Evolutionary conservation across 2,888 invertebrate genomes (phyloP), one percentile per base, ranked within the genome.

Genomic region (Electrophaes corylata): DNA sequence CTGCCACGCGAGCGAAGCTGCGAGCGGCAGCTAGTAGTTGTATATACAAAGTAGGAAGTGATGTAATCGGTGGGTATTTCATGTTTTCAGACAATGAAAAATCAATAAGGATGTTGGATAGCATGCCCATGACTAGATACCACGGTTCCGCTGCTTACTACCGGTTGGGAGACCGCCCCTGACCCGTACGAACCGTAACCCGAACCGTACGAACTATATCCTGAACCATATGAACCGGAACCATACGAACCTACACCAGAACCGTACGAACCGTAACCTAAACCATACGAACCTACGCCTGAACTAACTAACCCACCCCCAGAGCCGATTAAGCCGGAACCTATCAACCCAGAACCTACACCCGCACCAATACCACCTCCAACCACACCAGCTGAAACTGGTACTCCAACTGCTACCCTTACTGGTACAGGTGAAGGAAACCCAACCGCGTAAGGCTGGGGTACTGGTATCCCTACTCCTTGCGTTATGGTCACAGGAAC

Each of bases 401-500:
- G 66, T 6, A 83, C 79, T 0, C 79, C 69, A 55, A 80, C 88
- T 14, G 78, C 92, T 61, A 86, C 84, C 65, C 82, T 78, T 1
- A 83, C 89, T 49, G 84, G 86, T 43, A 83, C 88, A 20, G 84
- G 84, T 11, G 84, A 86, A 37, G 86, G 88, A 20, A 86, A 86
- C 44, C 75, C 82, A 52, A 89, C 92, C 1, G 84, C 81, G 39
- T 93, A 91, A 8, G 93, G 93, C 54, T 92, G 92, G 0, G 93
- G 92, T 0, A 93, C 91, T 1, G 92, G 92, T 33, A 93, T 89
- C 0, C 89, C 88, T 0, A 93, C 86, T 0, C 89, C 89, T 67
- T 93, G 93, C 0, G 92, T 92, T 0, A 92, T 76, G 1, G 88
- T 83, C 0, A 93, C 89, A 0, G 92, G 92, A 1, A 92, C 88